phyloP scores from a whole-genome alignment of 2,113 vertebrate species.

The Natator depressus region DNA sequence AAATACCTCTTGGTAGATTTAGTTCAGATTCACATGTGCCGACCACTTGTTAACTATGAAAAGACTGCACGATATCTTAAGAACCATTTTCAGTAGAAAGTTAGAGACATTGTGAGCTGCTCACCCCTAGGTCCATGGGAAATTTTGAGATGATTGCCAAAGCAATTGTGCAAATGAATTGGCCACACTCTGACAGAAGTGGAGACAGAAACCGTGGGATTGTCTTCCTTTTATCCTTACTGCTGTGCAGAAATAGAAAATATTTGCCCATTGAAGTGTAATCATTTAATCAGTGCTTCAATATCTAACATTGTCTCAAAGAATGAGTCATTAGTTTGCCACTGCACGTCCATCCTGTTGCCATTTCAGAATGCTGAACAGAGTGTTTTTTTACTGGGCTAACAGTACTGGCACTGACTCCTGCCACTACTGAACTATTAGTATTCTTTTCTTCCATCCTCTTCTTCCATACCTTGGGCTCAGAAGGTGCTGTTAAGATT shows the following conservation, averaged over 20 bases:
- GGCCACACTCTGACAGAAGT: neutral
- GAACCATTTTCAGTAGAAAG: slow-evolving; percentile 23
- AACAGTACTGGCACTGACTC: neutral
- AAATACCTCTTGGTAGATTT: slow-evolving; percentile 46
- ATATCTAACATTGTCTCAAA: neutral
- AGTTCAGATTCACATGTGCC: slow-evolving; percentile 35
- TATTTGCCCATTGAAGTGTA: neutral
- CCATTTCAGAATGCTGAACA: slow-evolving; percentile 10
- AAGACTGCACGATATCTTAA: neutral
- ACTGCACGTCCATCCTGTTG: neutral
- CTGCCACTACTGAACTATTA: neutral
- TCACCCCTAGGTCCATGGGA: neutral
- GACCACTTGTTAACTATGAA: slow-evolving; percentile 19
- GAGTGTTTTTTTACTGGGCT: slow-evolving; percentile 20
- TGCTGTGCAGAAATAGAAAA: neutral
- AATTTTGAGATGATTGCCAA: neutral
- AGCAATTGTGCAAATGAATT: neutral
- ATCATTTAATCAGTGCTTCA: neutral
- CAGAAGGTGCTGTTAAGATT: neutral
- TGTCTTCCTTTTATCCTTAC: neutral
- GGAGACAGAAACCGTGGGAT: neutral
- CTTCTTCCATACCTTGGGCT: neutral
- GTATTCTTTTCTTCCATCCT: neutral
- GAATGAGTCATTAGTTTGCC: neutral
- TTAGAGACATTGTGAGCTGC: neutral